A percentile compares a stretch with the other conserved stretches of the same genome.
These are phyloP conservation scores for Hyalella azteca DNA, from an alignment of 2,888 invertebrate genomes.

Conservation along the genomic window DNA sequence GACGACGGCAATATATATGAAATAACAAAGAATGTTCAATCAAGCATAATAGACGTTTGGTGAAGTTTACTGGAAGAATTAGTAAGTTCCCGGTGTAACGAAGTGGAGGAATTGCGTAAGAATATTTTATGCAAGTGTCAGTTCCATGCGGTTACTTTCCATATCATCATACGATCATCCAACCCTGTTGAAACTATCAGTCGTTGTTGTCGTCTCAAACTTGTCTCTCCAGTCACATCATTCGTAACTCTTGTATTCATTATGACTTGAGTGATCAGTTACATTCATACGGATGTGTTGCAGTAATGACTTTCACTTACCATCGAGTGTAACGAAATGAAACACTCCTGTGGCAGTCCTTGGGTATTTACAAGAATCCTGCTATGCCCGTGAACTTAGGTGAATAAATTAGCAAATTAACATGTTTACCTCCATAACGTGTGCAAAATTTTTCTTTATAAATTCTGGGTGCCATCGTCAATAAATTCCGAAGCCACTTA, in stretches of 20 bases:
- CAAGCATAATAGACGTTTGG: no score
- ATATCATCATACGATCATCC: no score
- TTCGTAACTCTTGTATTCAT: not conserved
- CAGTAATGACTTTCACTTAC: conserved; percentile 6
- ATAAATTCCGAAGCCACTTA: conserved; percentile 32
- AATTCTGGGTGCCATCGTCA: conserved; percentile 6
- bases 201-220: no score
- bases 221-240: no score
- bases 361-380: not conserved
- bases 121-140: no score
- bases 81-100: no score
- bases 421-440: conserved; percentile 1
- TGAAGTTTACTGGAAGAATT: no score
- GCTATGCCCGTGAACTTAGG: not conserved
- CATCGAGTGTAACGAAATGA: not conserved
- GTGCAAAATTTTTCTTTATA: not conserved
- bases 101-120: no score
- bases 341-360: conserved; percentile 9
- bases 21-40: no score
- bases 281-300: not conserved
- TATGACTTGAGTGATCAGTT: not conserved
- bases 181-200: no score
- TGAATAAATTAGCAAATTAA: not conserved
- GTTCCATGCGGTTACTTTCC: no score
- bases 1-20: no score